Evolutionary conservation across 1,140 invertebrate species (phyloP).

Genomic region (Diabrotica undecimpunctata): DNA sequence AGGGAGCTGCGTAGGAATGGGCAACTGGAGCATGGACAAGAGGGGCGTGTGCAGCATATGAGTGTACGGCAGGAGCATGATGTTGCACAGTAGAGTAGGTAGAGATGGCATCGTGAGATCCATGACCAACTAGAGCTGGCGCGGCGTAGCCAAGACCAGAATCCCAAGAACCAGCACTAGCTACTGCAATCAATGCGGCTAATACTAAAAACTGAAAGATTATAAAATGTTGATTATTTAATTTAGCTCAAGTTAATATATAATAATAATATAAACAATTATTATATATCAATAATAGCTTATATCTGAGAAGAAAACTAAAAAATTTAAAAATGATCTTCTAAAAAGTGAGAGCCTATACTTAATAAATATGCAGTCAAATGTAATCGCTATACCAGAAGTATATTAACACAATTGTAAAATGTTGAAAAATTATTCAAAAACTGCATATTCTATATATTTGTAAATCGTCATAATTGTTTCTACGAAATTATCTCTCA

Average conservation of each 20-base stretch:
- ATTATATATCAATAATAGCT: no score
- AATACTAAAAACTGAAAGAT: constrained; percentile 26
- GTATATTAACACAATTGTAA: no score
- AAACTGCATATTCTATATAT: no score
- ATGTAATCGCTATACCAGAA: no score
- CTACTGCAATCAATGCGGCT: constrained; percentile 35
- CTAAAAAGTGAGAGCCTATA: no score
- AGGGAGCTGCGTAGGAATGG: neutral
- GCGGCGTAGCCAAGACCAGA: constrained; percentile 34
- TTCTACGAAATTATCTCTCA: no score
- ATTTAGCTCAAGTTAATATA: neutral
- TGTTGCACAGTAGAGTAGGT: constrained; percentile 14
- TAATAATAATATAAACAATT: no score
- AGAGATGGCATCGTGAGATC: constrained; percentile 8
- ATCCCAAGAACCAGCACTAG: constrained; percentile 47
- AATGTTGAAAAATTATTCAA: no score
- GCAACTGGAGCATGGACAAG: constrained; percentile 9
- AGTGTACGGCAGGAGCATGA: constrained; percentile 35
- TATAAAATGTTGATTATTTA: neutral
- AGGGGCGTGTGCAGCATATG: constrained; percentile 19
- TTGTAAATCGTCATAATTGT: no score
- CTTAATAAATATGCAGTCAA: no score
- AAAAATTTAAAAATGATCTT: no score
- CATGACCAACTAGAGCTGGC: constrained; percentile 34
- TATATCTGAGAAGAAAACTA: no score